These are phyloP conservation scores for Oryzias dopingdopingensis DNA, from an alignment of 2,797 vertebrate genomes.

Conservation along the genomic window DNA sequence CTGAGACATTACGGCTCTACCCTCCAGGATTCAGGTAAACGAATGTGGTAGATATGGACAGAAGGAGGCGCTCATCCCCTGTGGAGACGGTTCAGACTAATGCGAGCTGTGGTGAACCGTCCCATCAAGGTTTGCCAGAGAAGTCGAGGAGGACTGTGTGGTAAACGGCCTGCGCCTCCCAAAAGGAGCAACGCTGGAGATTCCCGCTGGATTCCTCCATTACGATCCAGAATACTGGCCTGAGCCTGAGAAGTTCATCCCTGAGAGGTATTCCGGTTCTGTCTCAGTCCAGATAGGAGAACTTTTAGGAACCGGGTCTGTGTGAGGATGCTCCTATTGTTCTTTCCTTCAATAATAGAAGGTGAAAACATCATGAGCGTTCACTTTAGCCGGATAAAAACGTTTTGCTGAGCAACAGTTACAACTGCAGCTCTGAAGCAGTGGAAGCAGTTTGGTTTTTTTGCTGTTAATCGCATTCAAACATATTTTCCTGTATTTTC, in stretches of 20 bases:
- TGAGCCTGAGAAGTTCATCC: slow-evolving; percentile 86
- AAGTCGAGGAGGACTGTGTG: slow-evolving; percentile 79
- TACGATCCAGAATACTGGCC: slow-evolving; percentile 87
- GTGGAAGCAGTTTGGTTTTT: too few relatives aligned
- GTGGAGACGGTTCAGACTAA: neutral
- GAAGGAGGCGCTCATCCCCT: neutral
- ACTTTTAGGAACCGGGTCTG: too few relatives aligned
- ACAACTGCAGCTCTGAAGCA: too few relatives aligned
- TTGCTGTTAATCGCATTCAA: too few relatives aligned
- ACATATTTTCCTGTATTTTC: too few relatives aligned
- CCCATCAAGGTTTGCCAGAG: slow-evolving; percentile 80
- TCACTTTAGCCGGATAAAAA: too few relatives aligned
- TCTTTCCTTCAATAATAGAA: too few relatives aligned
- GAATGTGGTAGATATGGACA: neutral
- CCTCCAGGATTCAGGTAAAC: slow-evolving; percentile 91
- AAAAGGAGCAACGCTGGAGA: slow-evolving; percentile 83
- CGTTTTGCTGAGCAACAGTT: too few relatives aligned
- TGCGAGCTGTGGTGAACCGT: neutral
- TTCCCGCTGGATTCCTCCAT: slow-evolving; percentile 86
- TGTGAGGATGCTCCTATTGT: too few relatives aligned
- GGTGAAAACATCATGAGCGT: too few relatives aligned
- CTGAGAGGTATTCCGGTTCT: slow-evolving; percentile 78
- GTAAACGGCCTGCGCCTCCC: slow-evolving; percentile 85
- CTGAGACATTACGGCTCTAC: slow-evolving; percentile 89
- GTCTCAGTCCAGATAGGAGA: too few relatives aligned